These are phyloP conservation scores for Tetraneura akinire DNA, from an alignment of 1,140 invertebrate genomes.

Conservation along the genomic window DNA sequence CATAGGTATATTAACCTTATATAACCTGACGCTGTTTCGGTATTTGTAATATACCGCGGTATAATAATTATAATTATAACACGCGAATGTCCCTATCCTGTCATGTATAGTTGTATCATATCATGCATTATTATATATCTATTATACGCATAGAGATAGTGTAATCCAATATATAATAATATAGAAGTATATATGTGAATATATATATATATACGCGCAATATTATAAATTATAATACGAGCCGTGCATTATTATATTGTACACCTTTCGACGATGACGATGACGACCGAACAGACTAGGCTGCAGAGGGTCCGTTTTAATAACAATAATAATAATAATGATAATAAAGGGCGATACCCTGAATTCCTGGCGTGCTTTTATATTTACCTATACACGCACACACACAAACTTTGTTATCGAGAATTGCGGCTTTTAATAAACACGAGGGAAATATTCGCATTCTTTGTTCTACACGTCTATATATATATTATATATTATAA, in stretches of 20 bases:
- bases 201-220: not conserved
- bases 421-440: slow-evolving; percentile 39
- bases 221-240: not conserved
- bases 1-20: no score
- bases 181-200: not conserved
- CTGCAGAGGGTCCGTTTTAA: slow-evolving; percentile 30
- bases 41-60: no score
- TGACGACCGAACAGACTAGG: not conserved
- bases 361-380: slow-evolving; percentile 34
- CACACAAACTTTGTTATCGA: slow-evolving; percentile 39
- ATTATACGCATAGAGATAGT: no score
- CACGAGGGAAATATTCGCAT: slow-evolving; percentile 33
- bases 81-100: no score
- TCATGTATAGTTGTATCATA: no score
- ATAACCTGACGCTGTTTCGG: no score
- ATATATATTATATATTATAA: not conserved
- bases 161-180: no score
- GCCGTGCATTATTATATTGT: no score
- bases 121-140: no score
- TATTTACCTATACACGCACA: slow-evolving; percentile 19
- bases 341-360: slow-evolving; percentile 40
- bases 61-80: no score
- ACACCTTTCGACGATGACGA: not conserved
- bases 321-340: slow-evolving; percentile 36
- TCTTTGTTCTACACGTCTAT: slow-evolving; percentile 11